Evolutionary conservation across 2,113 vertebrate genomes (phyloP).

Genomic region (Nothobranchius kuhntae): DNA sequence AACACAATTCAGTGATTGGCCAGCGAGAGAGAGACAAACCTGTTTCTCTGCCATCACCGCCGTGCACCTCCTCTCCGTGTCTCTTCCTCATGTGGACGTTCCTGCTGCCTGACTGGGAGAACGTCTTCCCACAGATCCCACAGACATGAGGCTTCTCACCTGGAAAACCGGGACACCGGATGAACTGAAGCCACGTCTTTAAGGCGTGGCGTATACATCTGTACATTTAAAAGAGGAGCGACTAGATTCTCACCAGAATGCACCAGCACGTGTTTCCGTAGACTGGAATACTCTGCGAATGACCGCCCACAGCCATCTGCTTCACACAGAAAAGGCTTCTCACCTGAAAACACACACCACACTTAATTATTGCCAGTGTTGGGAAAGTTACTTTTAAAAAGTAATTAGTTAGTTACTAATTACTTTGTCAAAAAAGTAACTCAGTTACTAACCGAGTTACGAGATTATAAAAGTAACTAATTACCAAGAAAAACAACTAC

Average conservation of each 20-base stretch:
- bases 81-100: slow-evolving; percentile 97
- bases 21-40: slow-evolving; percentile 48
- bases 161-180: slow-evolving; percentile 45
- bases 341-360: slow-evolving; percentile 78
- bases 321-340: slow-evolving; percentile 96
- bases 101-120: slow-evolving; percentile 97
- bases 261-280: slow-evolving; percentile 97
- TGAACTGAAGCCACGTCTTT: no score
- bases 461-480: no score
- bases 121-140: slow-evolving; percentile 93
- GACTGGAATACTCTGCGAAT: slow-evolving; percentile 97
- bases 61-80: slow-evolving; percentile 80
- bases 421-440: no score
- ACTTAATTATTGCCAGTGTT: not conserved
- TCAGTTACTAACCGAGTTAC: no score
- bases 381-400: no score
- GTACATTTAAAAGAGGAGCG: not conserved
- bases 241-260: slow-evolving; percentile 87
- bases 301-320: slow-evolving; percentile 94
- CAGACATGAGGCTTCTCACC: slow-evolving; percentile 97
- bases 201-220: not conserved
- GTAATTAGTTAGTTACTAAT: no score
- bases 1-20: no score
- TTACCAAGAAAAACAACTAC: no score
- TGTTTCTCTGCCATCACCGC: slow-evolving; percentile 70